A percentile compares a stretch with the other conserved stretches of the same genome.
Conservation (phyloP, 2,113 vertebrate genomes). For the Ia io region DNA sequence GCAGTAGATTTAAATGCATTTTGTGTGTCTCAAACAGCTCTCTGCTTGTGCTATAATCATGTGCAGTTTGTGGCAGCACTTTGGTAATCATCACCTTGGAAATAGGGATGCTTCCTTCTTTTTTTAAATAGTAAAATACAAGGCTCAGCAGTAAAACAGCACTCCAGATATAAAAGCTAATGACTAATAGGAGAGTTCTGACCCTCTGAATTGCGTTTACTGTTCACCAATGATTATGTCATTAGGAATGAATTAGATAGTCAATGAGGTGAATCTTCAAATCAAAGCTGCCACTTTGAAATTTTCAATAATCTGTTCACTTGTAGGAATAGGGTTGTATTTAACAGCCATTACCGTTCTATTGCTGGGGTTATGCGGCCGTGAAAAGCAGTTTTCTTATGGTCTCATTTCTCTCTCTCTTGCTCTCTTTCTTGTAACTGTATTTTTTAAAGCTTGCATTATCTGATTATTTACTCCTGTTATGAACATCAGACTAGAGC, state of each 20-base stretch:
- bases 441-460: slow-evolving; percentile 17
- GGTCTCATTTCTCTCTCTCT: not conserved
- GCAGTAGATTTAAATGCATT: slow-evolving; percentile 61
- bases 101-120: slow-evolving; percentile 66
- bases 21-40: slow-evolving; percentile 57
- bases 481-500: not conserved
- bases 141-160: slow-evolving; percentile 60
- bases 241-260: slow-evolving; percentile 84
- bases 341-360: slow-evolving; percentile 67
- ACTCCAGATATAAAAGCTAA: slow-evolving; percentile 77
- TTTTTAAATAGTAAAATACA: slow-evolving; percentile 68
- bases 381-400: slow-evolving; percentile 64
- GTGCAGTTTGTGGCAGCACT: slow-evolving; percentile 52
- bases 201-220: slow-evolving; percentile 82
- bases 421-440: not conserved
- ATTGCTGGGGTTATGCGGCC: slow-evolving; percentile 55
- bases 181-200: slow-evolving; percentile 81
- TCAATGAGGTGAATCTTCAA: slow-evolving; percentile 82
- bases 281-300: slow-evolving; percentile 78
- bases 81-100: slow-evolving; percentile 64
- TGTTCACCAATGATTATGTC: slow-evolving; percentile 84
- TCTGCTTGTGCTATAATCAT: slow-evolving; percentile 58
- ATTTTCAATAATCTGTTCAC: slow-evolving; percentile 79
- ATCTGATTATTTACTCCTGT: not conserved
- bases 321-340: slow-evolving; percentile 71